Evolutionary conservation across 2,113 vertebrate species (phyloP), one percentile per base, ranked within the genome.

Genomic region (Prietella phreatophila): DNA sequence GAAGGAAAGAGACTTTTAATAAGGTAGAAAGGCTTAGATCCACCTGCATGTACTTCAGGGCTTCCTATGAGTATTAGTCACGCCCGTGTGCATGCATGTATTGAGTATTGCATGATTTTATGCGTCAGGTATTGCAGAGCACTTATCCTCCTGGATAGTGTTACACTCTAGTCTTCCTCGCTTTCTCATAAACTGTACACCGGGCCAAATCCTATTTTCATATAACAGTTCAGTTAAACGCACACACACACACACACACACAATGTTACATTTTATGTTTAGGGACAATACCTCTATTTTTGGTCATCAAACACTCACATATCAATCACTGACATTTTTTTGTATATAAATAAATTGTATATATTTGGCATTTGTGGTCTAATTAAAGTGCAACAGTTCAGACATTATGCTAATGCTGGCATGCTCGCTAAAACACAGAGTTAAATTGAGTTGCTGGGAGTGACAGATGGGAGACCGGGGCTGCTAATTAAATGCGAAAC

Each of bases 401-500:
- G 76, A 83, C 85, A 88, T 85, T 87, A 88, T 90, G 89, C 88
- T 90, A 88, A 90, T 90, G 69, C 71, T 56, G 61, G 56, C 71
- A 67, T 87, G 60, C 89, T 90, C 42, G 76, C 71, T 79, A 36
- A 69, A 89, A 90, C 88, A 86, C 85, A 33, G 87, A 88, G 89
- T 85, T 88, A 89, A 90, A 90, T 90, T 85, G 89, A 90, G 91
- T 87, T 88, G 85, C 78, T 84, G 78, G 75, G 83, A 83, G 83
- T 88, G 81, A 84, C 87, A 90, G 89, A 88, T 91, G 89, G 91
- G 90, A 86, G 84, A 79, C 83, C 86, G 82, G 84, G 84, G 87
- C 65, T 65, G 89, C 85, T 92, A 91, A 92, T 92, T 89, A 92
- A 90, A 90, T 90, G 90, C 73, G 86, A 90, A 87, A 89, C 87